Conservation (phyloP, 2,888 invertebrate genomes). For the Dolichopus griseipennis region DNA sequence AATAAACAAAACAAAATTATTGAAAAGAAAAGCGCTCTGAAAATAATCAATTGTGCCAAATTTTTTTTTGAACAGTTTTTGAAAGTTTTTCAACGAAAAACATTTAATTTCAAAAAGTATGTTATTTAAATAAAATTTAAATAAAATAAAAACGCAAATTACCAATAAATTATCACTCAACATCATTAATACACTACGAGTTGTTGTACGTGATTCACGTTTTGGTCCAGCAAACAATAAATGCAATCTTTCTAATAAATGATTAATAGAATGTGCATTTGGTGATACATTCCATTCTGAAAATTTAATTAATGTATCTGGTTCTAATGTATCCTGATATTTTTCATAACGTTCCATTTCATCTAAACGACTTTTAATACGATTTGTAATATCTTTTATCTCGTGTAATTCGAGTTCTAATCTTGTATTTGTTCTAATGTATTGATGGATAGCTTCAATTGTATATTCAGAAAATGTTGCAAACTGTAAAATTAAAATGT, state of each 20-base stretch:
- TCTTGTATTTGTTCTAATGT: slow-evolving; percentile 40
- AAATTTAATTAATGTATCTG: slow-evolving; percentile 59
- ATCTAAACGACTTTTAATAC: slow-evolving; percentile 51
- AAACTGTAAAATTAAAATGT: neutral
- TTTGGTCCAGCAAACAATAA: slow-evolving; percentile 49
- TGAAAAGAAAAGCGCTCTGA: neutral
- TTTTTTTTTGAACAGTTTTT: neutral
- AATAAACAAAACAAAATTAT: too few relatives aligned
- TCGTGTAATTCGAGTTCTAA: slow-evolving; percentile 54
- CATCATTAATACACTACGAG: slow-evolving; percentile 43
- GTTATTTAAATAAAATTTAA: neutral
- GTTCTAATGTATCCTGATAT: slow-evolving; percentile 49
- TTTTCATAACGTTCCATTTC: slow-evolving; percentile 53
- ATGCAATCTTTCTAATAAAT: slow-evolving; percentile 58
- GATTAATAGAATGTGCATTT: slow-evolving; percentile 54
- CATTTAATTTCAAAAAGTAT: too few relatives aligned
- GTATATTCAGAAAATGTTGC: slow-evolving; percentile 31
- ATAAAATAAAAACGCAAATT: slow-evolving; percentile 11
- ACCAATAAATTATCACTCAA: slow-evolving; percentile 29
- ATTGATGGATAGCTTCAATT: slow-evolving; percentile 35
- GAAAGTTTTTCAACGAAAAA: neutral
- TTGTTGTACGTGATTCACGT: slow-evolving; percentile 23
- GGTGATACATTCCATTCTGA: slow-evolving; percentile 62
- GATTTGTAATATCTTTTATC: slow-evolving; percentile 51
- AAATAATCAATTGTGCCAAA: neutral